Base-by-base conservation (phyloP, 2,113 vertebrate species). In the Xerus inauris region DNA sequence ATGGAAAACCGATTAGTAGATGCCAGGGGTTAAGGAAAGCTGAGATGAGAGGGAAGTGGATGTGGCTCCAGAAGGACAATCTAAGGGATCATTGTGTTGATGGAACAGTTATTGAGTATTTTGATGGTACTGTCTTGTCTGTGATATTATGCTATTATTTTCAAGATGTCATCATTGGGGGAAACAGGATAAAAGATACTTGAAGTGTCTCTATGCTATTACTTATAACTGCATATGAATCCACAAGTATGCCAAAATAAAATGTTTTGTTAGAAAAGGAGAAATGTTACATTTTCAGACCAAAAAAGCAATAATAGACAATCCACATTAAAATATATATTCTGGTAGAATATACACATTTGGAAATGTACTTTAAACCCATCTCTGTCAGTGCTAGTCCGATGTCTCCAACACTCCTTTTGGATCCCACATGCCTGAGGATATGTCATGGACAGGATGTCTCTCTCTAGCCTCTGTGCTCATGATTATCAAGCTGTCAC, bases 391-490 rank as follows among this genome's bases (percentile, higher is more conserved):
- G 28, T 49, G 64, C 71, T 59, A 54, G 17, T 12, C n/a, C 20
- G 89, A 1, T 49, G 38, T 77, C 49, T 19, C n/a, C 75, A 42
- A 1, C 22, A 28, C 3, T 19, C 17, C 49, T 7, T 2, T 32
- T 8, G 57, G 19, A n/a, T 65, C 45, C 84, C 35, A 32, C 28
- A n/a, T 54, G 40, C 40, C 12, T 65, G 11, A n/a, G 57, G 64
- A 62, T 10, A 6, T 10, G 40, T 20, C 28, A 4, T 4, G 35
- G 84, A 6, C 14, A 47, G 30, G 59, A 26, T 0, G 0, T n/a
- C 84, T 76, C 47, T 38, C 1, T 5, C 49, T 47, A 49, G 81
- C 26, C 20, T 67, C 47, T 69, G 3, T 40, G 75, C 2, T 75
- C 47, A 45, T n/a, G 35, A 65, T 13, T 51, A 69, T 47, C 38